Base-by-base conservation (phyloP, 1,140 invertebrate species). In the Dreissena rostriformis region DNA sequence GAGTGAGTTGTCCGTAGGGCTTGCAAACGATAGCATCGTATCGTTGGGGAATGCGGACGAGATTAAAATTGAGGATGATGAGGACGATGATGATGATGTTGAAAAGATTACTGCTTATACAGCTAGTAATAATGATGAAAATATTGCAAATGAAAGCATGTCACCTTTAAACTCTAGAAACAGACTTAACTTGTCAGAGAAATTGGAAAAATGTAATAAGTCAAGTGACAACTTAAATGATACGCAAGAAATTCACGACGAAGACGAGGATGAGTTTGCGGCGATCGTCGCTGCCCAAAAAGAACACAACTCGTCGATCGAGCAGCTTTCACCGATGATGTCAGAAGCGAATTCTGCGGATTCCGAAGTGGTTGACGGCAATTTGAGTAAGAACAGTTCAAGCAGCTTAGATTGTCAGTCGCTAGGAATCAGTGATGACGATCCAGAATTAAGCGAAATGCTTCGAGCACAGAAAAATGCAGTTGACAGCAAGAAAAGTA, bases 41-140 rank as follows among this genome's bases (percentile, higher is more conserved):
- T 89, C 71, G 49, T 87, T 70, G 67, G 91, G 75, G 85, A 87
- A 89, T 28, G 74, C 89, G 14, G 89, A 90, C 53, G 90, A 92
- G 82, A 74, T 91, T 11, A 86, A 78, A 66, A 87, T 91, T 63
- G 90, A 91, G 24, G 89, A 88, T 29, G 87, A 88, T 68, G 88
- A 87, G 61, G 86, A 84, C 12, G 85, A 86, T 22, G 72, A 65
- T 29, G 79, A 83, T 57, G 75, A 78, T 24, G 52, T 39, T 39
- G 8, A 39, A 39, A 2, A 39, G 39, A 39, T 39, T 39, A 39
- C 39, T 39, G 39, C 39, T 39, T 2, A 5, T 2, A 39, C 39
- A 39, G 39, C 39, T 39, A 8, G 39, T 39, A 5, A 39, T 8
- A 5, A 39, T 39, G 4, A 61, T 61, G 57, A 61, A 61, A 61